Evolutionary conservation across 2,113 vertebrate genomes (phyloP), one percentile per base, ranked within the genome.

Genomic region (Pelobates fuscus): DNA sequence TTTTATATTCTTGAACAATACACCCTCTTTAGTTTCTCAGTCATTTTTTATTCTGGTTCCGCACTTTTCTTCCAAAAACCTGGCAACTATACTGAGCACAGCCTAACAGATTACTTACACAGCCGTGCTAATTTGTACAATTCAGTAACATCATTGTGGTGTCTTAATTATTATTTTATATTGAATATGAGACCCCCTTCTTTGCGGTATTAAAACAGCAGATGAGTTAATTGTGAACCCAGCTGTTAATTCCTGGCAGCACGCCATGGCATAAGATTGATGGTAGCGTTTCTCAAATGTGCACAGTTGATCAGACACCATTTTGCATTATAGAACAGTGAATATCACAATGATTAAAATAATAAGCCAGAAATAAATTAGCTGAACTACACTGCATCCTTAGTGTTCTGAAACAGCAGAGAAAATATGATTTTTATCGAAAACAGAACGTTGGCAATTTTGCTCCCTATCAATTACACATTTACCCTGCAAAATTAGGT

Each of bases 161-260:
- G 12, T 17, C 17, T 49, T 49, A 49, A 18, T 49, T 49, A 49
- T 49, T 49, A 49, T 49, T 18, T 2, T 49, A 49, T 49, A 49
- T 18, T 49, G 44, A 3, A 1, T 49, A 49, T 17, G 17, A 49
- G 17, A 49, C 12, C 29, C 11, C 25, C 11, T 77, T 61, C 24
- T n/a, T 58, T 29, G 54, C 57, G 26, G 29, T 41, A 68, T 60
- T 61, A 37, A 68, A 37, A n/a, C 25, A 30, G 37, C 54, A 68
- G 54, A 68, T 68, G 73, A 49, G 65, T 25, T 68, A 67, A 68
- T 60, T 61, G 72, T 30, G 64, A 60, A 43, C 64, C 29, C 54
- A 67, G 73, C 73, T 76, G 73, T 67, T 76, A 46, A 32, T 49
- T 77, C 65, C 46, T 37, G 44, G 64, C 65, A 61, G 26, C 65